Base-by-base conservation (phyloP, 2,797 vertebrate species). In the Nyctibius grandis region DNA sequence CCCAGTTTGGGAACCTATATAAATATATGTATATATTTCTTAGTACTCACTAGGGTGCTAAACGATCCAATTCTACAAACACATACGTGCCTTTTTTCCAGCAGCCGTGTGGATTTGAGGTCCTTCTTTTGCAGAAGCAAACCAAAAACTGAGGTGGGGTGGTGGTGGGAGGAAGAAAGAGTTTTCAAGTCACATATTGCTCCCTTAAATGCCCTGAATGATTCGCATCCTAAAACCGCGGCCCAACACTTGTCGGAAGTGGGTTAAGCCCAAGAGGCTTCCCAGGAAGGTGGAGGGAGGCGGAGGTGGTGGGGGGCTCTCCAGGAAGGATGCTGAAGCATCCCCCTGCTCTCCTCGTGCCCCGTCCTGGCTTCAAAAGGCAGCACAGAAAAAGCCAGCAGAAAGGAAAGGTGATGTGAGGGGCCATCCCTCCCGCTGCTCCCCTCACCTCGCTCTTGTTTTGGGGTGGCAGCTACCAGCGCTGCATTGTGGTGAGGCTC, bases 341-440 rank as follows among this genome's bases (percentile, higher is more conserved):
- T 56, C 38, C 18, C 36, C 48, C 61, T 75, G 77, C 73, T 45
- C 44, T 83, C 40, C 22, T 15, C 0, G 0, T 33, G n/a, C 33
- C 60, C 64, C 1, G 0, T 45, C 11, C 17, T 3, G 2, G 63
- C 25, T 94, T 82, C 36, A 92, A 79, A 87, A 65, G 59, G 47
- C 67, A 45, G n/a, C 26, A 72, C 11, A 89, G 19, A 40, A 76
- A 74, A 65, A 31, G 3, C 8, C 2, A 8, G n/a, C 23, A 92
- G 74, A 91, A 93, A 92, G 28, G 23, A 40, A 63, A 89, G 45
- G 54, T 0, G 0, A 48, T 0, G 0, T 0, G 0, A 77, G 29
- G 47, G 63, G 29, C 31, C 0, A 0, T 10, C 6, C 5, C 21
- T 67, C 36, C 19, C 0, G 0, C 15, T 68, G 80, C 31, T 87